Percentiles rank a stretch among this genome's conserved stretches.
These are phyloP conservation scores for Drosophila nasuta DNA, from an alignment of 1,140 invertebrate genomes.

Conservation along the genomic window DNA sequence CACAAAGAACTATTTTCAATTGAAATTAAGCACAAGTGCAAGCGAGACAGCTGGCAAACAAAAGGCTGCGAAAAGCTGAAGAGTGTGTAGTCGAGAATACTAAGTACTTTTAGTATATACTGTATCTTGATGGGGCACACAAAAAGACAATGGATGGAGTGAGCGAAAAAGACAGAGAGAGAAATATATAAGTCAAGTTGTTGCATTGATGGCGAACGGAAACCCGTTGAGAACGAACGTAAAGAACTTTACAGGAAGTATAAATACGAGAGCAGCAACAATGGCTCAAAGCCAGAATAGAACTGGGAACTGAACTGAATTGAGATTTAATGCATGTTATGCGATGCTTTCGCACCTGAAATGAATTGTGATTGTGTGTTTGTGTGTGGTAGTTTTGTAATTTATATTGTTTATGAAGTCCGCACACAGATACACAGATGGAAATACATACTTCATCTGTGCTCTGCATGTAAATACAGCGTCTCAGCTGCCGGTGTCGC, in stretches of 20 bases:
- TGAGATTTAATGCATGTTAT: slow-evolving; percentile 8
- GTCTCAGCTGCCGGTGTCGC: slow-evolving; percentile 19
- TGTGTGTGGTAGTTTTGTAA: background rate
- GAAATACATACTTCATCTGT: slow-evolving; percentile 1
- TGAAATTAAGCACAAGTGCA: slow-evolving; percentile 33
- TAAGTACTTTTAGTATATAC: background rate
- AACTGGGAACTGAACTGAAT: background rate
- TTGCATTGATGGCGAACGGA: slow-evolving; percentile 30
- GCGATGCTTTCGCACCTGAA: slow-evolving; percentile 13
- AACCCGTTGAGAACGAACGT: slow-evolving; percentile 19
- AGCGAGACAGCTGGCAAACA: slow-evolving; percentile 40
- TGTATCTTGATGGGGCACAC: background rate
- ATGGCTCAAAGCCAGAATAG: slow-evolving; percentile 3
- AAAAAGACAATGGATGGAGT: slow-evolving; percentile 14
- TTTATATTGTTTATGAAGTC: slow-evolving; percentile 15
- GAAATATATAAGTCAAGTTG: slow-evolving; percentile 36
- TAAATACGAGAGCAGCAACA: slow-evolving; percentile 3
- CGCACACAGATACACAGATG: background rate
- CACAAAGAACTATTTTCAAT: slow-evolving; percentile 51
- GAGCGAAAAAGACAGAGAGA: slow-evolving; percentile 2
- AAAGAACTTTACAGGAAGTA: slow-evolving; percentile 29
- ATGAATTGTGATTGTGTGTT: background rate
- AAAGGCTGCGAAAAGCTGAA: background rate
- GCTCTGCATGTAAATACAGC: slow-evolving; percentile 3
- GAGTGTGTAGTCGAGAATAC: background rate